Conservation (phyloP, 2,797 vertebrate species). For the Lophotriccus pileatus region DNA sequence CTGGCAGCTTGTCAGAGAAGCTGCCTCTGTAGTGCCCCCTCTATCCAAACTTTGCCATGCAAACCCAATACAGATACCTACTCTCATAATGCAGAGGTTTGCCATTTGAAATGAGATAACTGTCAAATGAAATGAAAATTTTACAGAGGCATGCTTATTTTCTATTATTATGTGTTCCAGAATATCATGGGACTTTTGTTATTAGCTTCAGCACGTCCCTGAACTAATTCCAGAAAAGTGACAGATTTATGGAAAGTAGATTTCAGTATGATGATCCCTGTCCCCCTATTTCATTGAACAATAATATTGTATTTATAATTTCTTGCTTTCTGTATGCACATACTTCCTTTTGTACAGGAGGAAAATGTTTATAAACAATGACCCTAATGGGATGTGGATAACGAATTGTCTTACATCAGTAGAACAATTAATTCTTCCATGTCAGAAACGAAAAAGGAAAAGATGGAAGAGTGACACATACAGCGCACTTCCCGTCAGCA, state of each 20-base stretch:
- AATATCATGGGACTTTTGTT: background rate
- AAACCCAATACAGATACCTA: background rate
- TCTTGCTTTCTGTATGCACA: background rate
- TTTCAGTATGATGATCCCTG: background rate
- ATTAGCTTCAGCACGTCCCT: background rate
- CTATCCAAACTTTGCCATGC: background rate
- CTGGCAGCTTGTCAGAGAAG: background rate
- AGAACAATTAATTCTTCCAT: background rate
- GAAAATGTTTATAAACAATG: background rate
- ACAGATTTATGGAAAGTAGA: background rate
- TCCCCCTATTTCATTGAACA: background rate
- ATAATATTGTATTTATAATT: background rate
- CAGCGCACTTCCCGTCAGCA: background rate
- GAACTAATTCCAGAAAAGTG: slow-evolving; percentile 3
- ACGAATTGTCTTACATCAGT: background rate
- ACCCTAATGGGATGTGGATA: background rate
- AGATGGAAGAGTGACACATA: background rate
- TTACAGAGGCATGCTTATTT: background rate
- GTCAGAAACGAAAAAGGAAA: background rate
- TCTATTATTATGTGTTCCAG: background rate
- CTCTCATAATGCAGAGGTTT: background rate
- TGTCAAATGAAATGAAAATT: background rate
- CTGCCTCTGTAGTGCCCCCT: background rate
- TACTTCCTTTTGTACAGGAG: slow-evolving; percentile 19
- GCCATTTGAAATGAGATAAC: background rate